These are phyloP conservation scores for Drosophila antonietae DNA, from an alignment of 2,888 invertebrate species.

Conservation along the genomic window DNA sequence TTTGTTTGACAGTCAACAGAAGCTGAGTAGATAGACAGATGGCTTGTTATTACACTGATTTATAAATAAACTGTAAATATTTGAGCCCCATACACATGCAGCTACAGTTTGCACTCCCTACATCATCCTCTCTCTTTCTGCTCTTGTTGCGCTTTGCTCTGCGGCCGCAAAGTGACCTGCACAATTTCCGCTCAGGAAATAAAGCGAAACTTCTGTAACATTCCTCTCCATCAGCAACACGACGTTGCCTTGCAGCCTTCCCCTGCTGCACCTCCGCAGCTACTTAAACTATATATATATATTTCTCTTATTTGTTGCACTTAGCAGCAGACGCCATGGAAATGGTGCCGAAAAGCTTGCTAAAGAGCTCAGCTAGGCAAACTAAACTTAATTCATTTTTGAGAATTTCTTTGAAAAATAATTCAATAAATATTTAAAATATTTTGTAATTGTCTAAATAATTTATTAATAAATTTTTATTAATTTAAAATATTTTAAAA, in stretches of 20 bases:
- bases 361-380: not conserved
- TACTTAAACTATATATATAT: not conserved
- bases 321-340: conserved; percentile 2
- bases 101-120: not conserved
- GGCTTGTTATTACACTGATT: conserved; percentile 79
- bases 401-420: not conserved
- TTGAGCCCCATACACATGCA: conserved; percentile 51
- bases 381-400: not conserved
- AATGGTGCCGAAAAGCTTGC: not conserved
- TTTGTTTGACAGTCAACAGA: conserved; percentile 61
- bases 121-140: not conserved
- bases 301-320: not conserved
- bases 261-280: not conserved
- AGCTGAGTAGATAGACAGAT: conserved; percentile 58
- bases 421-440: too few relatives aligned
- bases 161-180: conserved; percentile 45
- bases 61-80: conserved; percentile 79
- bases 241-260: not conserved
- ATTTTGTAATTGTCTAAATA: too few relatives aligned
- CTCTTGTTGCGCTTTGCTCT: conserved; percentile 2
- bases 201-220: conserved; percentile 39
- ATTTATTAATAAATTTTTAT: too few relatives aligned
- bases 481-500: too few relatives aligned
- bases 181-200: conserved; percentile 63
- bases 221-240: conserved; percentile 11